These are phyloP conservation scores for Metopolophium dirhodum DNA, from an alignment of 1,140 invertebrate species.

Conservation along the genomic window DNA sequence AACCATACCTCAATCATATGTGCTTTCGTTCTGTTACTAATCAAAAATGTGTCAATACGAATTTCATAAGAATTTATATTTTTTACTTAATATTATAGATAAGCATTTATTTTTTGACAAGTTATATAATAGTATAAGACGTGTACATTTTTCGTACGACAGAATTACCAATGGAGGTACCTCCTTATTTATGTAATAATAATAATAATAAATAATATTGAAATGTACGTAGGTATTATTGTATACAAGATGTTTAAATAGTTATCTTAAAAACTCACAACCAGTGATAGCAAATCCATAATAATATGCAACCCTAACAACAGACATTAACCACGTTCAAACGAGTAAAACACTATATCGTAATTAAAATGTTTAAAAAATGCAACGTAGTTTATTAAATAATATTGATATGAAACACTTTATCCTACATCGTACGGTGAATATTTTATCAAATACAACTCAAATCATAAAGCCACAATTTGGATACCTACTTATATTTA, in stretches of 20 bases:
- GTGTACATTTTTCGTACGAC: not conserved
- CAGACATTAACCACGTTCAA: rapidly evolving
- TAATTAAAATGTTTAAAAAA: not conserved
- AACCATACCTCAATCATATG: not conserved
- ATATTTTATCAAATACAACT: too few relatives aligned
- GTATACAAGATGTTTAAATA: not conserved
- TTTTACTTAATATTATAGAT: not conserved
- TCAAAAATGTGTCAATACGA: not conserved
- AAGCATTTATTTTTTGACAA: not conserved
- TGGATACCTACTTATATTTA: too few relatives aligned
- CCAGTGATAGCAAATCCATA: not conserved
- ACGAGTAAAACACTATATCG: not conserved
- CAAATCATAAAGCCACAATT: too few relatives aligned
- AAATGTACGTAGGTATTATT: too few relatives aligned
- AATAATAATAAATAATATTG: too few relatives aligned
- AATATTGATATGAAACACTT: too few relatives aligned
- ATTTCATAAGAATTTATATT: not conserved
- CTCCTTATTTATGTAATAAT: too few relatives aligned
- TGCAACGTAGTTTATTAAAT: too few relatives aligned
- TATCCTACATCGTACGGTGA: too few relatives aligned
- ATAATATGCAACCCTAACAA: not conserved
- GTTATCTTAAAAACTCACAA: not conserved
- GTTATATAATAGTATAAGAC: not conserved
- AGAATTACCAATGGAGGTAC: not conserved
- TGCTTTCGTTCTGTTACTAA: not conserved